phyloP scores from a whole-genome alignment of 1,140 invertebrate genomes.

The Argopecten irradians region DNA sequence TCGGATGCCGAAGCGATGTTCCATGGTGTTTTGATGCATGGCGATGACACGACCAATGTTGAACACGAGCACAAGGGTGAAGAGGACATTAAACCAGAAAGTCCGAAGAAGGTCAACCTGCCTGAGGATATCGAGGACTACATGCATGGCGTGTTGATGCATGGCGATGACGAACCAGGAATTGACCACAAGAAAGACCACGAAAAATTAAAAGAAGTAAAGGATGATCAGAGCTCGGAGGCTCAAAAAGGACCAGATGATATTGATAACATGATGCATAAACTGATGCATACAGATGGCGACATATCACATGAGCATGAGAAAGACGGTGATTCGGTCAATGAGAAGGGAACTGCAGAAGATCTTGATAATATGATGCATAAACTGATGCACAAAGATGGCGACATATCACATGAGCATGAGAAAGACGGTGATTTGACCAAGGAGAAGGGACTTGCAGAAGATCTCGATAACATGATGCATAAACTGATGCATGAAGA shows the following conservation, averaged over 20 bases:
- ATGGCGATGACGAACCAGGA: constrained; percentile 54
- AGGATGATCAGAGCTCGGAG: background rate
- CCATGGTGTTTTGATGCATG: constrained; percentile 66
- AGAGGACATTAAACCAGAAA: constrained; percentile 32
- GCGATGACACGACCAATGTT: constrained; percentile 41
- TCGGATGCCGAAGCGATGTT: constrained; percentile 57
- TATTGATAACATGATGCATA: constrained; percentile 58
- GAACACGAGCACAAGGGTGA: constrained; percentile 50
- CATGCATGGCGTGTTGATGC: constrained; percentile 66
- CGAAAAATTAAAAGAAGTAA: background rate
- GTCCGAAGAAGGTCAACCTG: constrained; percentile 30
- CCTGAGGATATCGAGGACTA: constrained; percentile 50
- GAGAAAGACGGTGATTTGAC: background rate
- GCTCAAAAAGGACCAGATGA: constrained; percentile 32
- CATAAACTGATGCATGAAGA: constrained; percentile 54
- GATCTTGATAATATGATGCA: constrained; percentile 49
- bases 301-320: constrained; percentile 45
- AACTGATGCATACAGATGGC: constrained; percentile 61
- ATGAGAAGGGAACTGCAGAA: constrained; percentile 7
- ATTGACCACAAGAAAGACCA: constrained; percentile 50
- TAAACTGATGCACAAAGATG: constrained; percentile 51
- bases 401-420: constrained; percentile 30
- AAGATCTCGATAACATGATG: constrained; percentile 42
- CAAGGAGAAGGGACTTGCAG: constrained; percentile 11
- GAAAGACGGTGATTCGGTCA: background rate